These are phyloP conservation scores for Trissolcus basalis DNA, from an alignment of 1,140 invertebrate species.

Conservation along the genomic window DNA sequence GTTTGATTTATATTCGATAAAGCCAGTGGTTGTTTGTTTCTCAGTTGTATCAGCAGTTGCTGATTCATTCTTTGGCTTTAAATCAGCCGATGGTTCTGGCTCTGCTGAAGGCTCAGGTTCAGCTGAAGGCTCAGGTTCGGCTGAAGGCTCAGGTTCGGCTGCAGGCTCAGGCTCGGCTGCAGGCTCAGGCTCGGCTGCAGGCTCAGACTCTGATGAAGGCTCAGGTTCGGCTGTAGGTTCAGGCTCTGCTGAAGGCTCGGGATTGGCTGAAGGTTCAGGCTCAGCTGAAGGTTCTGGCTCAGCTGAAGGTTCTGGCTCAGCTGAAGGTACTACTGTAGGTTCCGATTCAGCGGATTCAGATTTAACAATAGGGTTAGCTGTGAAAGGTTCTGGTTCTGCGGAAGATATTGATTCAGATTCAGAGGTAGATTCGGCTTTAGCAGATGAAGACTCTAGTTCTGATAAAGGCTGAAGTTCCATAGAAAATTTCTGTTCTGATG, in stretches of 20 bases:
- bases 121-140: not conserved
- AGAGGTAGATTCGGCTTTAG: too few species aligned
- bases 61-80: conserved; percentile 61
- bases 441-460: too few species aligned
- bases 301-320: conserved; percentile 53
- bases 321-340: conserved; percentile 51
- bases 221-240: conserved; percentile 51
- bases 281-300: conserved; percentile 59
- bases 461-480: too few species aligned
- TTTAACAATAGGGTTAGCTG: too few species aligned
- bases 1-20: conserved; percentile 35
- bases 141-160: not conserved
- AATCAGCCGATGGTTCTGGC: conserved; percentile 1
- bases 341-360: conserved; percentile 22
- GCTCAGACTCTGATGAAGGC: conserved; percentile 58
- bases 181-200: conserved; percentile 50
- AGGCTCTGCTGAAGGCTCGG: conserved; percentile 54
- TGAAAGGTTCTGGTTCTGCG: conserved; percentile 58
- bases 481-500: too few species aligned
- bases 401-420: conserved; percentile 34
- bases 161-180: conserved; percentile 58
- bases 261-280: conserved; percentile 62
- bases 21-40: conserved; percentile 31
- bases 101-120: conserved; percentile 27
- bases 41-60: conserved; percentile 34